Evolutionary conservation across 2,888 invertebrate species (phyloP).

Genomic region (Chrysolina haemoptera): DNA sequence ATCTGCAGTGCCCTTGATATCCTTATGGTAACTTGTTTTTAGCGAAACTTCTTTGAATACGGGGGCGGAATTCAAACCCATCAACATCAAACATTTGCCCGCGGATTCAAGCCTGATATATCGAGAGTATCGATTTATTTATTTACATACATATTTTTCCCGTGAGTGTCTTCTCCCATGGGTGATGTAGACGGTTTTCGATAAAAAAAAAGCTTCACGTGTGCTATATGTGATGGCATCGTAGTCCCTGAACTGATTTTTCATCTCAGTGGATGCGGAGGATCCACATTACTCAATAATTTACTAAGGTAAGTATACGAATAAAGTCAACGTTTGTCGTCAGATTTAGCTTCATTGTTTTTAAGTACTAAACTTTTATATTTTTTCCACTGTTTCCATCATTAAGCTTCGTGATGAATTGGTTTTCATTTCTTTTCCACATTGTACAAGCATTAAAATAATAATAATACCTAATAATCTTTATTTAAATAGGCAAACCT

Average conservation of each 20-base stretch:
- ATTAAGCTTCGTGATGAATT: neutral
- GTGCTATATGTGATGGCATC: slow-evolving; percentile 14
- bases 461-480: too few relatives aligned
- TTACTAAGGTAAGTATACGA: neutral
- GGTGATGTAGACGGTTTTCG: slow-evolving; percentile 40
- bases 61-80: neutral
- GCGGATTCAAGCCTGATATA: slow-evolving; percentile 28
- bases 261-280: slow-evolving; percentile 7
- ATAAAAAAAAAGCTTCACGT: slow-evolving; percentile 20
- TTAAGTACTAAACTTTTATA: too few relatives aligned
- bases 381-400: neutral
- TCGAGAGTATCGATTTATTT: slow-evolving; percentile 48
- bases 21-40: neutral
- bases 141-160: slow-evolving; percentile 54
- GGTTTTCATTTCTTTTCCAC: too few relatives aligned
- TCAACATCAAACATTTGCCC: slow-evolving; percentile 11
- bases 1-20: neutral
- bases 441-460: too few relatives aligned
- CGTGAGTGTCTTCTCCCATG: slow-evolving; percentile 49
- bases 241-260: slow-evolving; percentile 19
- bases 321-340: neutral
- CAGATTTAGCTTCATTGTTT: neutral
- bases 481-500: too few relatives aligned
- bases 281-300: neutral
- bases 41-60: slow-evolving; percentile 6